Percentiles rank a stretch among this genome's conserved stretches.
These are phyloP conservation scores for Lutjanus argentimaculatus DNA, from an alignment of 2,797 vertebrate species.

Conservation along the genomic window DNA sequence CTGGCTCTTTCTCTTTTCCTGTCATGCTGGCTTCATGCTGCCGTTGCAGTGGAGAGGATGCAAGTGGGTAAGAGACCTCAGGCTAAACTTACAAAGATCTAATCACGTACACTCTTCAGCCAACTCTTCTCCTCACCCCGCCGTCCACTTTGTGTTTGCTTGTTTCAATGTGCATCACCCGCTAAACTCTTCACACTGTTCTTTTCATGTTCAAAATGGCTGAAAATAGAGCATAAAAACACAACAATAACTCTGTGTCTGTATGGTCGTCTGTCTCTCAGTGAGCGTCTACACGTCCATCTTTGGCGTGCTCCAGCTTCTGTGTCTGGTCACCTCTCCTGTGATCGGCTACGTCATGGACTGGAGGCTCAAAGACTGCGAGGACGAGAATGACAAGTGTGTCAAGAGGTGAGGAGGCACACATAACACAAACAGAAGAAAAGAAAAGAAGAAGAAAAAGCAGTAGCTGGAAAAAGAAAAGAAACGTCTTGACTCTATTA, in stretches of 20 bases:
- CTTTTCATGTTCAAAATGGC: not conserved
- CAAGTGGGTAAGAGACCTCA: slow-evolving; percentile 87
- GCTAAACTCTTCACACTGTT: not conserved
- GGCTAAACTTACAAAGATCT: slow-evolving; percentile 50
- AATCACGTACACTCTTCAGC: slow-evolving; percentile 17
- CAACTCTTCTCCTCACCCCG: slow-evolving; percentile 19
- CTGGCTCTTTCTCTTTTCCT: slow-evolving; percentile 46
- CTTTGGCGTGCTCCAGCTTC: slow-evolving; percentile 95
- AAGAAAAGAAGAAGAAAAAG: not conserved
- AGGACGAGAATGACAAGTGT: slow-evolving; percentile 88
- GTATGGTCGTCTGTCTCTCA: slow-evolving; percentile 67
- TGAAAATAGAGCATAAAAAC: not conserved
- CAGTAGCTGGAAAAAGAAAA: not conserved
- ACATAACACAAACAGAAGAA: not conserved
- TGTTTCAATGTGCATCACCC: not conserved
- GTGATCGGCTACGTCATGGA: slow-evolving; percentile 99
- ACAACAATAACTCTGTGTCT: not conserved
- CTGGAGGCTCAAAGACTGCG: slow-evolving; percentile 95
- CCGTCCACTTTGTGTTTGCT: slow-evolving; percentile 38
- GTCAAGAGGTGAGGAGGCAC: slow-evolving; percentile 76
- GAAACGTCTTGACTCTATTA: not conserved
- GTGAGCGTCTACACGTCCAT: slow-evolving; percentile 97
- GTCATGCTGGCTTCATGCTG: slow-evolving; percentile 72
- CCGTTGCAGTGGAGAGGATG: slow-evolving; percentile 87
- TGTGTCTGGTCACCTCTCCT: slow-evolving; percentile 96